Percentiles rank a stretch among this genome's conserved stretches.
Evolutionary conservation across 2,113 vertebrate species (phyloP).

Genomic region (Promerops cafer): DNA sequence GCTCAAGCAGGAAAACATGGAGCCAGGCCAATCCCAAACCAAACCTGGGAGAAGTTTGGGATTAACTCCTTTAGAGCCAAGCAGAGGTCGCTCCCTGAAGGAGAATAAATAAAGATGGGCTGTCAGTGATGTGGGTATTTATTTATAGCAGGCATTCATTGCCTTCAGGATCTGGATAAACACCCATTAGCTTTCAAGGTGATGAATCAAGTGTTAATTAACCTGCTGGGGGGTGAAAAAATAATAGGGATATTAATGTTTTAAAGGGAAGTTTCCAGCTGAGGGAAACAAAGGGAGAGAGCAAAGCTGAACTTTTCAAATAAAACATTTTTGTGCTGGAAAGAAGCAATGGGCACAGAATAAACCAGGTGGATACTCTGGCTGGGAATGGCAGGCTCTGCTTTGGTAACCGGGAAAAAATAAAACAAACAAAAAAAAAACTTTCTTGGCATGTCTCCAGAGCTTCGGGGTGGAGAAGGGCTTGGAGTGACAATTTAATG

Average conservation of each 20-base stretch:
- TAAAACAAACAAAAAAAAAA: not conserved
- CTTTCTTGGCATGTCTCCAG: not conserved
- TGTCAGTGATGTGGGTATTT: not conserved
- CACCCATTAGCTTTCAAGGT: not conserved
- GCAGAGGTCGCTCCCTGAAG: not conserved
- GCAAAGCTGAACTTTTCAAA: not conserved
- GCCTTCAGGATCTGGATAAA: not conserved
- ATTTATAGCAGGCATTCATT: constrained; percentile 16
- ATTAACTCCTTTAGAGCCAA: not conserved
- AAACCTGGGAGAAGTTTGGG: not conserved
- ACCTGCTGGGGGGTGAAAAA: not conserved
- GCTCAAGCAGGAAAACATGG: not conserved
- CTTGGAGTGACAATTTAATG: not conserved
- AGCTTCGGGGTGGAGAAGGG: not conserved
- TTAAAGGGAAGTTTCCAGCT: not conserved
- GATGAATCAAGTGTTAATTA: constrained; percentile 44
- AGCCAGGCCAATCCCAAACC: not conserved
- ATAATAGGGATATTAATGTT: not conserved
- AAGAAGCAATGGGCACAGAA: not conserved
- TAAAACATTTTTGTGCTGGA: not conserved
- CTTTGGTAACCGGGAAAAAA: not conserved
- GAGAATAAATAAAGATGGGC: not conserved
- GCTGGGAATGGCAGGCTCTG: not conserved
- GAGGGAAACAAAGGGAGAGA: not conserved
- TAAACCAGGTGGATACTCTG: not conserved